These are phyloP conservation scores for Branchinecta sandiegonensis DNA, from an alignment of 2,888 invertebrate genomes.

Conservation along the genomic window DNA sequence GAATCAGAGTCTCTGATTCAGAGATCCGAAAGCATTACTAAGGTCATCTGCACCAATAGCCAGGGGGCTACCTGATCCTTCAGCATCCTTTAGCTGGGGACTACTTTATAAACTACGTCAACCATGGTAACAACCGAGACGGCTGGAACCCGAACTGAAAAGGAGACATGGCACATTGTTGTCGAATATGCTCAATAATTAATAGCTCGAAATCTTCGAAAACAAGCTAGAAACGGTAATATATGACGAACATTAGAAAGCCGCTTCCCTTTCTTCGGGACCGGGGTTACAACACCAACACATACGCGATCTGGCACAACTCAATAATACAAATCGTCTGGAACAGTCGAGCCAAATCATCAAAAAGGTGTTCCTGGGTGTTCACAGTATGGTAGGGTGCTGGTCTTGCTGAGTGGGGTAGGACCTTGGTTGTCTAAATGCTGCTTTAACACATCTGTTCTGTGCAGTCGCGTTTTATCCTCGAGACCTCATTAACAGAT, in stretches of 20 bases:
- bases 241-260: background rate
- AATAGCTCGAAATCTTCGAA: background rate
- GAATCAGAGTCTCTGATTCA: too few species aligned
- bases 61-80: conserved; percentile 10
- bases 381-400: too few species aligned
- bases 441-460: too few species aligned
- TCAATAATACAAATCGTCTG: background rate
- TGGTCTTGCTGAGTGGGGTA: too few species aligned
- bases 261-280: background rate
- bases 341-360: background rate
- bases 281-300: background rate
- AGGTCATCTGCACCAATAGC: background rate
- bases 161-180: background rate
- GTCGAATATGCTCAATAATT: background rate
- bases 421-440: too few species aligned
- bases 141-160: background rate
- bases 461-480: too few species aligned
- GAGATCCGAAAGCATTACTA: conserved; percentile 7
- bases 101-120: background rate
- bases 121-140: conserved; percentile 1
- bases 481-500: too few species aligned
- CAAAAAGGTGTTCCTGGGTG: background rate
- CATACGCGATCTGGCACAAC: background rate
- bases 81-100: conserved; percentile 14
- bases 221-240: background rate